Percentiles rank a stretch among this genome's conserved stretches.
These are phyloP conservation scores for Elmis aenea DNA, from an alignment of 2,888 invertebrate genomes.

Conservation along the genomic window DNA sequence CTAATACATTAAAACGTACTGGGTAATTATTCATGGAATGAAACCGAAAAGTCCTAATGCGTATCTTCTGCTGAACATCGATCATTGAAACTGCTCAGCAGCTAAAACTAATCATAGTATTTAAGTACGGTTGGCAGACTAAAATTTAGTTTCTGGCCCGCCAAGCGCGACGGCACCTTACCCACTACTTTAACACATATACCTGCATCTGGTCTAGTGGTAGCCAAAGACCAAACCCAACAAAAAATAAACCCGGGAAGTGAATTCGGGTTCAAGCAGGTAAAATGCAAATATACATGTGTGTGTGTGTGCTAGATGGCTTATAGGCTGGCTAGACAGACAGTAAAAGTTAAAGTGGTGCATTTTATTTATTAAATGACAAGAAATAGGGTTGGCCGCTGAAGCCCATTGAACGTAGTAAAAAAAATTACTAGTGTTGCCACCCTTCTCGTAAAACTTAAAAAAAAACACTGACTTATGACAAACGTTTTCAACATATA, in stretches of 20 bases:
- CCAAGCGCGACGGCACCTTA: conserved; percentile 2
- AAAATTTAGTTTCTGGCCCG: conserved; percentile 4
- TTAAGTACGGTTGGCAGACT: conserved; percentile 7
- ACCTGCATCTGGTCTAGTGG: conserved; percentile 8
- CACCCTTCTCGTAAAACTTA: too few species aligned
- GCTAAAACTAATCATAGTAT: conserved; percentile 18
- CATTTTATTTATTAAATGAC: too few species aligned
- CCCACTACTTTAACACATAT: conserved; percentile 1
- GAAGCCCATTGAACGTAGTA: too few species aligned
- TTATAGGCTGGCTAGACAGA: too few species aligned
- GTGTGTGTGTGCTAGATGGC: too few species aligned
- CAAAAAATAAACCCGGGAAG: conserved; percentile 9
- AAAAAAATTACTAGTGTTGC: too few species aligned
- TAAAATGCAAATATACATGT: conserved; percentile 20
- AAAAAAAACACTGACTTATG: too few species aligned
- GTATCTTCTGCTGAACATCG: conserved; percentile 13
- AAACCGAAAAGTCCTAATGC: conserved; percentile 12
- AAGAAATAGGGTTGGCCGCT: too few species aligned
- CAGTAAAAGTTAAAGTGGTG: too few species aligned
- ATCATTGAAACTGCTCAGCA: conserved; percentile 13
- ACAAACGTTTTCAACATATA: too few species aligned
- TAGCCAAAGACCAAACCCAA: conserved; percentile 5
- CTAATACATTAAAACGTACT: conserved; percentile 3
- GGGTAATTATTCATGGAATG: conserved; percentile 7
- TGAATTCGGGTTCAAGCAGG: conserved; percentile 10